Percentiles rank a stretch among this genome's conserved stretches.
These are phyloP conservation scores for Dipodomys merriami DNA, from an alignment of 2,113 vertebrate genomes.

Conservation along the genomic window DNA sequence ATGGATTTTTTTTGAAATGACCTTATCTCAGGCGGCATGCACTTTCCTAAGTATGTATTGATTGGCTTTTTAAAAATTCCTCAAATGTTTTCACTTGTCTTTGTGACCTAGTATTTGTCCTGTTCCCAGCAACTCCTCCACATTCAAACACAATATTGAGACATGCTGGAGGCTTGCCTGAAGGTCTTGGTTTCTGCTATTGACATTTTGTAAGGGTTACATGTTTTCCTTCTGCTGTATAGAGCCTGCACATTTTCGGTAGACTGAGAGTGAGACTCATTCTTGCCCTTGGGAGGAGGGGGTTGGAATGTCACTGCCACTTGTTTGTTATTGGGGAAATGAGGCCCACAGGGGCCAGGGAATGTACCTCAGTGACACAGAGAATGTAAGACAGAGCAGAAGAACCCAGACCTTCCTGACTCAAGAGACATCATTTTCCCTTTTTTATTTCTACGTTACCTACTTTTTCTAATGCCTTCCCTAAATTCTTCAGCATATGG, in stretches of 20 bases:
- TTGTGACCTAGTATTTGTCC: constrained; percentile 49
- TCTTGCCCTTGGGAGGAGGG: background rate
- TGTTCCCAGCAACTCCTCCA: constrained; percentile 28
- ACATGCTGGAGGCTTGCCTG: background rate
- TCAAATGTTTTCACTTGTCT: constrained; percentile 69
- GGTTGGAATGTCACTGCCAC: background rate
- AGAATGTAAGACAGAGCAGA: background rate
- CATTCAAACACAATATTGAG: background rate
- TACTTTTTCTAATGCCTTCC: background rate
- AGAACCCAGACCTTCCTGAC: background rate
- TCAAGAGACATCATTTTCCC: background rate
- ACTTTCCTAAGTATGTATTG: constrained; percentile 77
- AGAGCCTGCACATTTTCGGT: background rate
- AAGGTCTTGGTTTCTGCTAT: background rate
- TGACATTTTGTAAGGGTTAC: background rate
- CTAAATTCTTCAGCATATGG: background rate
- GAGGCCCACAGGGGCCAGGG: background rate
- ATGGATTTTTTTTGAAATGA: constrained; percentile 70
- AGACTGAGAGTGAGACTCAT: background rate
- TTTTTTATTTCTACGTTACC: background rate
- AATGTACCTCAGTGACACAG: background rate
- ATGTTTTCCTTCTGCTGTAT: background rate
- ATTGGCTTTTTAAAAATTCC: constrained; percentile 74
- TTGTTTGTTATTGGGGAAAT: background rate
- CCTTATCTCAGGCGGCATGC: constrained; percentile 66